phyloP scores from a whole-genome alignment of 2,113 vertebrate species.

The Pygoscelis adeliae region DNA sequence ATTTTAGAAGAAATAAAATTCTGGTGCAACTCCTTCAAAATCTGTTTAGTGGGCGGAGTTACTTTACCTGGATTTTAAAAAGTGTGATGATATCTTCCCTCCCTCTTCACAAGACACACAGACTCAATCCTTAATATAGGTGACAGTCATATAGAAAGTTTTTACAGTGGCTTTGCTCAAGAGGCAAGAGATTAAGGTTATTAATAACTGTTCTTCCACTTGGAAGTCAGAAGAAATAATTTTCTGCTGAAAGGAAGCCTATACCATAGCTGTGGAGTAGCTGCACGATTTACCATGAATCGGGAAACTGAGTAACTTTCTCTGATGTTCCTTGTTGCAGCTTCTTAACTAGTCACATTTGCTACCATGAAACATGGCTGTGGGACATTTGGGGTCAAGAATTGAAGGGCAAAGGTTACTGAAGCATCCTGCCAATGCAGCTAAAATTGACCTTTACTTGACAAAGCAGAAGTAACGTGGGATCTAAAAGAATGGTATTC shows the following conservation, averaged over 20 bases:
- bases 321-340: background rate
- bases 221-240: background rate
- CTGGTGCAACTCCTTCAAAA: background rate
- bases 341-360: constrained; percentile 5
- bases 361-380: background rate
- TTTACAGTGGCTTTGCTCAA: background rate
- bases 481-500: constrained; percentile 40
- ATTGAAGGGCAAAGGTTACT: constrained; percentile 52
- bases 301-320: background rate
- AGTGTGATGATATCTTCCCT: background rate
- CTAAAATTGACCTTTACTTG: constrained; percentile 63
- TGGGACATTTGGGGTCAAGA: constrained; percentile 48
- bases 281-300: background rate
- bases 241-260: background rate
- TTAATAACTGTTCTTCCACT: background rate
- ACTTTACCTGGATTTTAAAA: background rate
- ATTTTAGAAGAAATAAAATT: background rate
- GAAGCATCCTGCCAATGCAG: constrained; percentile 38
- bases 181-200: background rate
- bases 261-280: background rate
- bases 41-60: background rate
- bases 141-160: background rate
- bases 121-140: background rate
- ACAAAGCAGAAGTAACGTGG: constrained; percentile 51
- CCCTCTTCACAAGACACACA: background rate